phyloP scores from a whole-genome alignment of 2,797 vertebrate species.

The Streptopelia turtur region DNA sequence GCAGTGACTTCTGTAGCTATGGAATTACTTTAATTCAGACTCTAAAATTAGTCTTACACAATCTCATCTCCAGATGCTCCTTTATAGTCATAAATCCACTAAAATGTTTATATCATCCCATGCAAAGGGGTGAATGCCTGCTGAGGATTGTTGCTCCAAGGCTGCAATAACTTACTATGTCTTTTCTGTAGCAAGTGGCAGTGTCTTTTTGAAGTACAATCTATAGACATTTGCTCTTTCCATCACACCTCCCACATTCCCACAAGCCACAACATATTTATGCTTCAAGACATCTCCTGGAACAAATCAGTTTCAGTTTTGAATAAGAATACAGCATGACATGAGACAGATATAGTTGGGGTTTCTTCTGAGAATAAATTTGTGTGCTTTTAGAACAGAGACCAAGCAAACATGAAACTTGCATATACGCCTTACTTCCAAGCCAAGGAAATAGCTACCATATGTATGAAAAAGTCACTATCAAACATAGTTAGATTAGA shows the following conservation, averaged over 20 bases:
- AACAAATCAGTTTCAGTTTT: slow-evolving; percentile 62
- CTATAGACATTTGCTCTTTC: slow-evolving; percentile 65
- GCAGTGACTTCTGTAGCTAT: slow-evolving; percentile 10
- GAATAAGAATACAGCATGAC: slow-evolving; percentile 47
- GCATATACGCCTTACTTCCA: background rate
- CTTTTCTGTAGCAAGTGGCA: slow-evolving; percentile 56
- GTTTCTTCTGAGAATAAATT: slow-evolving; percentile 32
- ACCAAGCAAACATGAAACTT: slow-evolving; percentile 38
- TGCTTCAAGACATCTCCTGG: slow-evolving; percentile 65
- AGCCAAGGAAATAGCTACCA: slow-evolving; percentile 57
- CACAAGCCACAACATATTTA: slow-evolving; percentile 64
- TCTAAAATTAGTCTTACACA: slow-evolving; percentile 67
- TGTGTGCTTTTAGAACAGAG: slow-evolving; percentile 31
- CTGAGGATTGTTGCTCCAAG: slow-evolving; percentile 50
- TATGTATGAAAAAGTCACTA: slow-evolving; percentile 57
- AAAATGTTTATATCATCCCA: slow-evolving; percentile 63
- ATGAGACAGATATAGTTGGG: slow-evolving; percentile 58
- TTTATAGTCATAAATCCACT: slow-evolving; percentile 58
- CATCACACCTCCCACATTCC: slow-evolving; percentile 68
- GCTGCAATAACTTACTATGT: slow-evolving; percentile 60
- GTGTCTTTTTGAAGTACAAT: slow-evolving; percentile 49
- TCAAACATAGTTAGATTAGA: slow-evolving; percentile 54
- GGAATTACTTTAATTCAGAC: slow-evolving; percentile 39
- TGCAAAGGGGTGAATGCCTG: slow-evolving; percentile 46
- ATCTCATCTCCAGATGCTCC: slow-evolving; percentile 71